phyloP scores from a whole-genome alignment of 2,113 vertebrate species.

The Malurus alboscapulatus region DNA sequence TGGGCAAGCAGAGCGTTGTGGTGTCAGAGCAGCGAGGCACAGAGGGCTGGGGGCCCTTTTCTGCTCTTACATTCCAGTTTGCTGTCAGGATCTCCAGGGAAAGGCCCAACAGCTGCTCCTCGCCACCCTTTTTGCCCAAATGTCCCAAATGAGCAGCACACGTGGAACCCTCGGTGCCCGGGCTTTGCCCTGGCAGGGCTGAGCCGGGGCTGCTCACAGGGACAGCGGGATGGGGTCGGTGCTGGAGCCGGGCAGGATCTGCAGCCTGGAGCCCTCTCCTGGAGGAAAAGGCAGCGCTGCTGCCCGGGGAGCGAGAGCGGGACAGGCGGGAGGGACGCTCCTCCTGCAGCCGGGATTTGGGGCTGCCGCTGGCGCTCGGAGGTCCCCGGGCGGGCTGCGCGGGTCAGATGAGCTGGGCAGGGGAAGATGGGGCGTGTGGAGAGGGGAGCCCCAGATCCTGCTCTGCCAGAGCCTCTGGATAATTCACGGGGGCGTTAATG shows the following conservation, averaged over 20 bases:
- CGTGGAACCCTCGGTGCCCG: accelerated
- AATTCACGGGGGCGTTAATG: accelerated
- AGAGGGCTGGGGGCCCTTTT: background rate
- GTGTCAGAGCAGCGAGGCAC: accelerated
- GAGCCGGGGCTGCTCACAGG: background rate
- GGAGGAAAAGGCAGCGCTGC: slow-evolving; percentile 33
- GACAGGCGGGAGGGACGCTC: background rate
- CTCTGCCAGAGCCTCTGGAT: background rate
- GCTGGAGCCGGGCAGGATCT: background rate
- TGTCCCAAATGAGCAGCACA: background rate
- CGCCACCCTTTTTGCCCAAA: background rate
- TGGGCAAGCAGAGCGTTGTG: accelerated
- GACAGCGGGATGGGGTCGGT: accelerated
- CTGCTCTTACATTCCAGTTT: accelerated
- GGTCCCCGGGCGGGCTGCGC: background rate
- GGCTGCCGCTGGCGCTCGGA: background rate
- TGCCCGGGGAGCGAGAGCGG: background rate
- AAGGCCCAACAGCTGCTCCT: background rate
- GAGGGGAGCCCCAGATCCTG: background rate
- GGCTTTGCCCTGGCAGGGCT: background rate
- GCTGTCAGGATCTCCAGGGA: background rate
- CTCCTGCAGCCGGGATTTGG: background rate
- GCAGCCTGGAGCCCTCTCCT: slow-evolving; percentile 64
- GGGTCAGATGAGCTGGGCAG: background rate
- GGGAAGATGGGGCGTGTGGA: background rate